A percentile compares a stretch with the other conserved stretches of the same genome.
Conservation (phyloP, 2,797 vertebrate species). For the Anisognathus igniventris region DNA sequence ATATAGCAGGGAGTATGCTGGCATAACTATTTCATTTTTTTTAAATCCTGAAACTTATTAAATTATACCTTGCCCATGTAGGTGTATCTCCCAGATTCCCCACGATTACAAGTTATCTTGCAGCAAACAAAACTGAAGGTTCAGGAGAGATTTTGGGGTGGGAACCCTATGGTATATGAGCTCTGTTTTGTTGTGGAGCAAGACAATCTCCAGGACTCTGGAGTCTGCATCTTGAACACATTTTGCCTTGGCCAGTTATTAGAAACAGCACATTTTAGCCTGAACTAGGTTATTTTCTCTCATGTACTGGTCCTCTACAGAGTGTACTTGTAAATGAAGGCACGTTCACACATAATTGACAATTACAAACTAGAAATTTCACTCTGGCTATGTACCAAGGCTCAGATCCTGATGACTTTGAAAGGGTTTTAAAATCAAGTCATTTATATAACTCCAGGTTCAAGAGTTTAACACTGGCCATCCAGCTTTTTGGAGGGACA, state of each 20-base stretch:
- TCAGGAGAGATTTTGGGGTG: not conserved
- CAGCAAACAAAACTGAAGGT: not conserved
- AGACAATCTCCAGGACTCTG: not conserved
- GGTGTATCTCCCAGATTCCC: not conserved
- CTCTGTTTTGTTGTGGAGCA: not conserved
- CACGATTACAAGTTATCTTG: not conserved
- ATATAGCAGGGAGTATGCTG: not conserved
- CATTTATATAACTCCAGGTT: not conserved
- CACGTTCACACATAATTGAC: not conserved
- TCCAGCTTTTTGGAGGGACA: not conserved
- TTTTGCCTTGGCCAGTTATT: not conserved
- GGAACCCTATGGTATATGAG: fast-evolving
- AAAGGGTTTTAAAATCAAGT: not conserved
- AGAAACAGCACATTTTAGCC: not conserved
- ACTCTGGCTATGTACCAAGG: not conserved
- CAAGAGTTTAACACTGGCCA: not conserved
- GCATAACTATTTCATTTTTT: not conserved
- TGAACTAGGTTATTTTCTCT: not conserved
- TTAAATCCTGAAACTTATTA: not conserved
- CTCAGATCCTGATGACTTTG: not conserved
- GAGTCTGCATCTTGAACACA: not conserved
- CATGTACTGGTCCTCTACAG: not conserved
- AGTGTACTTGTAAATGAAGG: not conserved
- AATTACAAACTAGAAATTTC: not conserved
- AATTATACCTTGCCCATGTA: not conserved